Evolutionary conservation across 1,140 invertebrate genomes (phyloP).

Genomic region (Heliconius hermathena): DNA sequence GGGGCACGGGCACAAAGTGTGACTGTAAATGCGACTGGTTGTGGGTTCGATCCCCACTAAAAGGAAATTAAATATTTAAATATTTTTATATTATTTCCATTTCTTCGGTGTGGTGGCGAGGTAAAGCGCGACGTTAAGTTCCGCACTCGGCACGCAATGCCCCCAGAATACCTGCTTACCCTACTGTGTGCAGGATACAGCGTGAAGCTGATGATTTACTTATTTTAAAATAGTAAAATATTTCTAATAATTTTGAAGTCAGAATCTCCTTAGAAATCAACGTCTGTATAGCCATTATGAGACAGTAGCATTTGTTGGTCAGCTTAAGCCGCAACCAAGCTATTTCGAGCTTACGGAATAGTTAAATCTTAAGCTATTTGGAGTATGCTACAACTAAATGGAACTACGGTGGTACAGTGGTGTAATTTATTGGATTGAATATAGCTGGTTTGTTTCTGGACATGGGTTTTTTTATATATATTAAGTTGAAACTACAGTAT

Average conservation of each 20-base stretch:
- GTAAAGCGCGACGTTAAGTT: no score
- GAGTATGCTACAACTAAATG: slow-evolving; percentile 8
- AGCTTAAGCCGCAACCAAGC: slow-evolving; percentile 4
- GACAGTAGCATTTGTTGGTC: not conserved
- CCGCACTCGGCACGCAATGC: no score
- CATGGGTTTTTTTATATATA: not conserved
- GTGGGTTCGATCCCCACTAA: no score
- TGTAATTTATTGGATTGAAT: not conserved
- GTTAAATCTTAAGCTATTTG: slow-evolving; percentile 5
- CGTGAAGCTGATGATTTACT: no score
- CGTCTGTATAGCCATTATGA: slow-evolving; percentile 1
- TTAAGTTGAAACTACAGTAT: no score
- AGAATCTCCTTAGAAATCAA: not conserved
- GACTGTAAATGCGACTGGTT: no score
- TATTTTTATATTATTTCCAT: no score
- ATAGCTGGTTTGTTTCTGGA: not conserved
- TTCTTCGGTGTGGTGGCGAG: no score
- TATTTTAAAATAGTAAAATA: not conserved
- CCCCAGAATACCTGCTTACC: no score
- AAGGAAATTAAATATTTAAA: no score
- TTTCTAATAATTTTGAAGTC: not conserved
- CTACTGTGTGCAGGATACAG: no score
- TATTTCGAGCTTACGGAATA: slow-evolving; percentile 9
- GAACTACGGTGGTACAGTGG: not conserved
- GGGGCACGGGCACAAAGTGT: no score